A percentile compares a stretch with the other conserved stretches of the same genome.
Evolutionary conservation across 2,113 vertebrate genomes (phyloP).

Genomic region (Hippoglossus stenolepis): DNA sequence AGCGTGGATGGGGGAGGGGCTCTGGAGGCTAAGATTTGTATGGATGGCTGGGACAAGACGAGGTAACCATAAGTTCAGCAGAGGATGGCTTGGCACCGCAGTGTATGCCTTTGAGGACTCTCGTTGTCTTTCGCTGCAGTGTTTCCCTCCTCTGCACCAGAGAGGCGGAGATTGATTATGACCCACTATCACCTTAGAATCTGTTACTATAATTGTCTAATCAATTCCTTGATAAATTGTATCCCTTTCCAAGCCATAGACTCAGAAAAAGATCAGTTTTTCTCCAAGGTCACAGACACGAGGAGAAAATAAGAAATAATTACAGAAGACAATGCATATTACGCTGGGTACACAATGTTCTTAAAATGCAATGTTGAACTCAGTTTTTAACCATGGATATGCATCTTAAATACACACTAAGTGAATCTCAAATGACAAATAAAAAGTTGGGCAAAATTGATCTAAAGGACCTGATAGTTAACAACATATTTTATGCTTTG

Average conservation of each 20-base stretch:
- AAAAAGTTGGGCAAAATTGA: not conserved
- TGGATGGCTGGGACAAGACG: slow-evolving; percentile 67
- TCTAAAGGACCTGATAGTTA: not conserved
- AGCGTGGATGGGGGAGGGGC: slow-evolving; percentile 70
- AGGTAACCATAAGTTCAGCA: slow-evolving; percentile 73
- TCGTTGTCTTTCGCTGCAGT: slow-evolving; percentile 16
- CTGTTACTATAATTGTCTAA: not conserved
- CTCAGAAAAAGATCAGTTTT: not conserved
- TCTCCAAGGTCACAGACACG: not conserved
- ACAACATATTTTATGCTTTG: not conserved
- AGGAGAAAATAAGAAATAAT: not conserved
- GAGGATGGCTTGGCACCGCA: slow-evolving; percentile 62
- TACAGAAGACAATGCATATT: not conserved
- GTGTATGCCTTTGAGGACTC: slow-evolving; percentile 34
- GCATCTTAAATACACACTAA: not conserved
- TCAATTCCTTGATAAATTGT: not conserved
- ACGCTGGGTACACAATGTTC: slow-evolving; percentile 42
- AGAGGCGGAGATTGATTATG: slow-evolving; percentile 4
- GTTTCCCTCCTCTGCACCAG: slow-evolving; percentile 11
- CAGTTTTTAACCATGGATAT: not conserved
- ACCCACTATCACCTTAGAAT: not conserved
- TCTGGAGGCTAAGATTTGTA: slow-evolving; percentile 57
- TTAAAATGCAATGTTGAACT: not conserved
- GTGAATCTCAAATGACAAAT: not conserved
- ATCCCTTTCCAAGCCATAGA: not conserved